Conservation (phyloP, 37 sponge, comb jelly and placozoan genomes). For the Ianthella basta region DNA sequence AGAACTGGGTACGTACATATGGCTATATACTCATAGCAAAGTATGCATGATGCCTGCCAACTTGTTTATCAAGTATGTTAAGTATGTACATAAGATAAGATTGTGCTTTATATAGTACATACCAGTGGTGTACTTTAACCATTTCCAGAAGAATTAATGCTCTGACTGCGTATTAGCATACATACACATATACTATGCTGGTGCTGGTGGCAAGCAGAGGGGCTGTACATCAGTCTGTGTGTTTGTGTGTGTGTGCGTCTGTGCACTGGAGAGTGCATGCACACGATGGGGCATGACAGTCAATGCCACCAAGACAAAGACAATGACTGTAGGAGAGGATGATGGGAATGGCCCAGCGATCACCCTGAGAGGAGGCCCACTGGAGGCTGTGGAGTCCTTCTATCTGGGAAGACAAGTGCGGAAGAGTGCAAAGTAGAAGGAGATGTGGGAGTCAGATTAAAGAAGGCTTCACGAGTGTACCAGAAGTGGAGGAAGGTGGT, state of each 20-base stretch:
- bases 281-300: slow-evolving; percentile 14
- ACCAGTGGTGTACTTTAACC: too few species aligned
- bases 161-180: neutral
- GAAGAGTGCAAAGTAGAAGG: neutral
- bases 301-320: slow-evolving; percentile 24
- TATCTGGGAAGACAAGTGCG: slow-evolving; percentile 12
- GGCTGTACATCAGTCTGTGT: slow-evolving; percentile 1
- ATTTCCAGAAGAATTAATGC: too few species aligned
- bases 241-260: slow-evolving; percentile 3
- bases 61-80: too few species aligned
- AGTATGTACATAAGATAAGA: too few species aligned
- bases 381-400: slow-evolving; percentile 17
- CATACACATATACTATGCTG: neutral
- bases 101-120: too few species aligned
- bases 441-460: slow-evolving; percentile 8
- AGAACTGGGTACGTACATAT: too few species aligned
- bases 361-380: neutral
- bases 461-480: slow-evolving; percentile 22
- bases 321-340: slow-evolving; percentile 21
- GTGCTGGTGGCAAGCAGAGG: neutral
- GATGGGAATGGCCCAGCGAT: neutral
- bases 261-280: slow-evolving; percentile 8
- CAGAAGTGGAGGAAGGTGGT: slow-evolving; percentile 14
- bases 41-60: too few species aligned
- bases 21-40: too few species aligned